Percentiles rank a stretch among this genome's conserved stretches.
phyloP scores from a whole-genome alignment of 2,113 vertebrate species.

The Muntiacus muntjak region DNA sequence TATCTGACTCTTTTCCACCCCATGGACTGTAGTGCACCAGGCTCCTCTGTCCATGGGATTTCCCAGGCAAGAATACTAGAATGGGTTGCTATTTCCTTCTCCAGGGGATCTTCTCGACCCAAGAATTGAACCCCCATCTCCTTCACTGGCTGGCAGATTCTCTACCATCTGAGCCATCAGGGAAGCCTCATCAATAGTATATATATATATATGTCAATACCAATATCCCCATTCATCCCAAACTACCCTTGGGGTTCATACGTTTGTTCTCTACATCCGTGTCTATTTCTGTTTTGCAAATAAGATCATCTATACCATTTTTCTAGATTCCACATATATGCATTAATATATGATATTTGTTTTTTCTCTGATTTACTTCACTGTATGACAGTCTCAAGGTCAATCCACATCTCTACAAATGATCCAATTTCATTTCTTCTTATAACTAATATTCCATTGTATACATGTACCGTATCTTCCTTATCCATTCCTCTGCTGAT shows the following conservation, averaged over 20 bases:
- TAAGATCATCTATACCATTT: not conserved
- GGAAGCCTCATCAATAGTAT: not conserved
- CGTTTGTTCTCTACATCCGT: rapidly evolving
- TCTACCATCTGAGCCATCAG: not conserved
- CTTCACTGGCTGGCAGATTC: not conserved
- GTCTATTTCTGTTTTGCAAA: not conserved
- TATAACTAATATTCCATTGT: not conserved
- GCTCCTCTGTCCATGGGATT: not conserved
- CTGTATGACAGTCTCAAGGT: not conserved
- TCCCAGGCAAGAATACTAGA: not conserved
- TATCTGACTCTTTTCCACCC: not conserved
- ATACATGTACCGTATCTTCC: not conserved
- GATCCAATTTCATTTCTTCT: not conserved
- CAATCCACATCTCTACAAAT: not conserved
- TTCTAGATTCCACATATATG: not conserved
- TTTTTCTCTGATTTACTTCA: not conserved
- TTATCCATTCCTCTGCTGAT: not conserved
- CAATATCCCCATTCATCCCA: not conserved
- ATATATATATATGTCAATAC: not conserved
- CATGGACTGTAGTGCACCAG: not conserved
- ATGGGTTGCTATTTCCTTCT: not conserved
- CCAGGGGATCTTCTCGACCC: not conserved
- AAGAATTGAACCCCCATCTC: not conserved
- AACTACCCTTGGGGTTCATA: not conserved
- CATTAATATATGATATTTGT: not conserved